Evolutionary conservation across 2,113 vertebrate species (phyloP), one percentile per base, ranked within the genome.

Genomic region (Merops nubicus): DNA sequence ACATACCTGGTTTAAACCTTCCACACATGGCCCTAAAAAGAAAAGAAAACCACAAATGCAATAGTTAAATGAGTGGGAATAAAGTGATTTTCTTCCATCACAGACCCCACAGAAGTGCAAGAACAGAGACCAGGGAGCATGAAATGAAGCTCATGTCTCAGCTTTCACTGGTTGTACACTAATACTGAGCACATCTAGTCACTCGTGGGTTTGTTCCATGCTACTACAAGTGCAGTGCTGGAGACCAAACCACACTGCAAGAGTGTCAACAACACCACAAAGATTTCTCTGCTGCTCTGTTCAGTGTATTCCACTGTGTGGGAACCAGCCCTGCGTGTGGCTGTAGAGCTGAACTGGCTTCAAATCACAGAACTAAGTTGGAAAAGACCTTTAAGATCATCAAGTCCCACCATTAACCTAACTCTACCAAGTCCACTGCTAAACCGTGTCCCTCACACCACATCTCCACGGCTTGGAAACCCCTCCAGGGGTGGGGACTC

Each of bases 1-100:
- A 88, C 93, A 33, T 91, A 94, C 89, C 73, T 45, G 78, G 57
- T 91, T 88, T 54, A 84, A 57, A 69, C 79, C 17, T 75, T 51
- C 65, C 25, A 72, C 64, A 10, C 36, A 40, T 28, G 43, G 28
- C 12, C 88, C 93, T 94, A 75, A 56, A 68, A 40, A 15, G 21
- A 54, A n/a, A 57, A 62, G 21, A 16, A 67, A 79, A 78, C 4
- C 54, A 54, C 11, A 51, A 48, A 16, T 29, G 29, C 13, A 54
- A 67, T 26, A 11, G 47, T 87, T 63, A 65, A 65, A 72, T 45
- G 31, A 22, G 28, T 19, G 28, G 36, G 45, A 76, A 42, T 42
- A 38, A 60, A 31, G 22, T 6, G 6, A 29, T 72, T 50, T 83
- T 73, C 45, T 74, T 48, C 59, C 63, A 6, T 22, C 14, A 28